Evolutionary conservation across 1,140 invertebrate genomes (phyloP), one percentile per base, ranked within the genome.

Genomic region (Chymomyza costata): DNA sequence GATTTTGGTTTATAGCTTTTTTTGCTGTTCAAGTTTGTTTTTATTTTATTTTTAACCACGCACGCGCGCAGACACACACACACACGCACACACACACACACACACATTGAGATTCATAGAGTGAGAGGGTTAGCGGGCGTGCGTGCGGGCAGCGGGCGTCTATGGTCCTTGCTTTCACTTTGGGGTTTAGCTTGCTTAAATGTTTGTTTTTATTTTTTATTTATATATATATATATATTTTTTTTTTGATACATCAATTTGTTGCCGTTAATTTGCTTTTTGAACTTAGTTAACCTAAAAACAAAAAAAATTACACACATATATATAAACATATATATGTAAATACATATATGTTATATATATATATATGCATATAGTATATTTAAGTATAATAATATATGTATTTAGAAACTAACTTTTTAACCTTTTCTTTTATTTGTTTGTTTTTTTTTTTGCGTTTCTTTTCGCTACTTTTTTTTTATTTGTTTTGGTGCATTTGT

Each of bases 401-500:
- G 71, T 63, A 70, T 63, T 71, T 78, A 78, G 66, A 78, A 78
- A 67, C 71, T 80, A 78, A 71, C 63, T 70, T 58, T n/a, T 71
- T 47, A 74, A 78, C 66, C 59, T 66, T 54, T 40, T 50, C 48
- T 65, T n/a, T n/a, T n/a, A n/a, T n/a, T n/a, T n/a, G n/a, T n/a
- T 46, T 41, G 43, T 58, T 56, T 76, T 16, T n/a, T n/a, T 48
- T 11, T 43, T 69, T 48, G 61, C 65, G 56, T 60, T 57, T 61
- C 64, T 47, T n/a, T n/a, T 14, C 57, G 50, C 71, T 70, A 52
- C 54, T 57, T 47, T 37, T 50, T 11, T n/a, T n/a, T n/a, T n/a
- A n/a, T n/a, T n/a, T n/a, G n/a, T n/a, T n/a, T n/a, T n/a, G n/a
- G n/a, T n/a, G n/a, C n/a, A n/a, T n/a, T n/a, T 19, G 7, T 14